Conservation (phyloP, 2,888 invertebrate species). For the Amphipyra tragopoginis region DNA sequence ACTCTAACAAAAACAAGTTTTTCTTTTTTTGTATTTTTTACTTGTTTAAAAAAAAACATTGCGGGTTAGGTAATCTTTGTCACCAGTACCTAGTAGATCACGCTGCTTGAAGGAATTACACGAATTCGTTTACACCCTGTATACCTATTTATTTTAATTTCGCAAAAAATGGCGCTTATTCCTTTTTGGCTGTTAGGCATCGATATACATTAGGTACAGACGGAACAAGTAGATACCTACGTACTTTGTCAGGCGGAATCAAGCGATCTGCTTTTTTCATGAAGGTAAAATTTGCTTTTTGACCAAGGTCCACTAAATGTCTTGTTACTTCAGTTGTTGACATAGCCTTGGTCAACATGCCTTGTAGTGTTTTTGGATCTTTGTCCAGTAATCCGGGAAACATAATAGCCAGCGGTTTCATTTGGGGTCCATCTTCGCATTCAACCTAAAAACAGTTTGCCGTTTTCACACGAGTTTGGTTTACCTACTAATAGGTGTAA, state of each 20-base stretch:
- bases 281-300: slow-evolving; percentile 82
- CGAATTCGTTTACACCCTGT: too few relatives aligned
- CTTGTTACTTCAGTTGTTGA: slow-evolving; percentile 85
- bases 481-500: background rate
- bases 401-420: slow-evolving; percentile 81
- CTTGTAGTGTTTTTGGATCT: slow-evolving; percentile 78
- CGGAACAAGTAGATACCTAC: too few relatives aligned
- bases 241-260: slow-evolving; percentile 81
- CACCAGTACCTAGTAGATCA: too few relatives aligned
- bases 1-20: too few relatives aligned
- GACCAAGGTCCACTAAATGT: slow-evolving; percentile 79
- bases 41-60: too few relatives aligned
- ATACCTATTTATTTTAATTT: too few relatives aligned
- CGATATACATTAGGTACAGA: background rate
- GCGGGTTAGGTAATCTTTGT: too few relatives aligned
- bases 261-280: slow-evolving; percentile 83
- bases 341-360: slow-evolving; percentile 78
- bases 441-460: slow-evolving; percentile 70
- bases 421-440: slow-evolving; percentile 76
- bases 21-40: too few relatives aligned
- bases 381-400: slow-evolving; percentile 80
- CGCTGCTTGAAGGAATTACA: too few relatives aligned
- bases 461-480: slow-evolving; percentile 3
- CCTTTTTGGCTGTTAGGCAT: too few relatives aligned
- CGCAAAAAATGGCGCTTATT: too few relatives aligned